Percentiles rank a stretch among this genome's conserved stretches.
phyloP scores from a whole-genome alignment of 2,797 vertebrate genomes.

The Gila robusta region DNA sequence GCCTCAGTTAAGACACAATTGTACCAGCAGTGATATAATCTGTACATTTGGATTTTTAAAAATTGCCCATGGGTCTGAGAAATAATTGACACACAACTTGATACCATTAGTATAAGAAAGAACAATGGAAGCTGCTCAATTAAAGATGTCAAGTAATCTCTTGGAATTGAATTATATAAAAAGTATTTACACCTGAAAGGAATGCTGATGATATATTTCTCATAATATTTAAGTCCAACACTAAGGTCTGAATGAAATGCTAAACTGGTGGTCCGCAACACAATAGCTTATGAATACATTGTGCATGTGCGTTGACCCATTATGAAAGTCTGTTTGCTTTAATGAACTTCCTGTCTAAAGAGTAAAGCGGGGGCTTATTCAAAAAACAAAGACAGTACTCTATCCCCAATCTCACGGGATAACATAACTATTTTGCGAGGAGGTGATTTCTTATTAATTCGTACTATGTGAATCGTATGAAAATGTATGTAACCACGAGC shows the following conservation, averaged over 20 bases:
- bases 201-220: slow-evolving; percentile 15
- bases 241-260: slow-evolving; percentile 36
- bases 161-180: not conserved
- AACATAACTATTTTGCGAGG: not conserved
- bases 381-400: slow-evolving; percentile 17
- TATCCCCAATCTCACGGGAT: not conserved
- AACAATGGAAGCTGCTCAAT: not conserved
- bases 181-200: not conserved
- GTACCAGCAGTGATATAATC: slow-evolving; percentile 18
- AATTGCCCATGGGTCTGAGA: not conserved
- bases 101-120: not conserved
- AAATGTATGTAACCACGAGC: no score
- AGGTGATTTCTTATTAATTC: not conserved
- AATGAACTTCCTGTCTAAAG: slow-evolving; percentile 70
- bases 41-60: not conserved
- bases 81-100: not conserved
- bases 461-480: not conserved
- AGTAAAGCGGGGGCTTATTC: slow-evolving; percentile 48
- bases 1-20: slow-evolving; percentile 14
- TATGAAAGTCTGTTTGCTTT: slow-evolving; percentile 70
- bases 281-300: slow-evolving; percentile 58
- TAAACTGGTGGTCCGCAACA: slow-evolving; percentile 47
- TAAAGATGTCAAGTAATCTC: not conserved
- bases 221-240: slow-evolving; percentile 13
- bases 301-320: slow-evolving; percentile 66